Base-by-base conservation (phyloP, 2,888 invertebrate species). In the Phortica magna region DNA sequence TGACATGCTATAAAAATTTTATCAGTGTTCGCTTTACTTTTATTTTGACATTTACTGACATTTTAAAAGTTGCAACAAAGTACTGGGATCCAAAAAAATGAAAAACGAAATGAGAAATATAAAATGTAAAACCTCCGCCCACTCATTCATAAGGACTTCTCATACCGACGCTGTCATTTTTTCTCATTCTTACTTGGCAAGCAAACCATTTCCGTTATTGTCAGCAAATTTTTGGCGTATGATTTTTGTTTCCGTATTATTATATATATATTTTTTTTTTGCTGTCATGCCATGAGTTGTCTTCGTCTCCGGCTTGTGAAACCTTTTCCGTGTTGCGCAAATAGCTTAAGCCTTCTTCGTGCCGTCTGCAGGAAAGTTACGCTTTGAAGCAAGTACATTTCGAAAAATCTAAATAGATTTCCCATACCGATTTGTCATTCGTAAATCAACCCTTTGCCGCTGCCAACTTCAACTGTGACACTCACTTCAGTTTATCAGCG, bases 1-100 rank as follows among this genome's bases (percentile, higher is more conserved):
- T 83, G 84, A 84, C 85, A 85, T 82, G 87, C 84, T 82, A 88
- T 88, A 88, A 85, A 88, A 87, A 82, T 83, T 88, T 88, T 87
- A 88, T 88, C 84, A 88, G 84, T 85, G 81, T 10, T 71, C 70
- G 53, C 39, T 71, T 82, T 84, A 84, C 84, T 84, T 88, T 88
- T 88, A 88, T 88, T 88, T 87, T 87, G 88, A 88, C 89, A 87
- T 88, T 87, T 73, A 83, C 87, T 88, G 89, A 88, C 87, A 88
- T 85, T 88, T 83, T 79, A 77, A 31, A 83, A 85, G 70, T 71
- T 53, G 19, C 55, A 31, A 53, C 22, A 85, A 83, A 82, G 80
- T 80, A 79, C 80, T 82, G 68, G 76, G 70, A 64, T 79, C 74
- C 80, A 74, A 83, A 80, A 77, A 72, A 43, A 19, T 6, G 31